phyloP scores from a whole-genome alignment of 2,113 vertebrate species.

The Aythya baeri region DNA sequence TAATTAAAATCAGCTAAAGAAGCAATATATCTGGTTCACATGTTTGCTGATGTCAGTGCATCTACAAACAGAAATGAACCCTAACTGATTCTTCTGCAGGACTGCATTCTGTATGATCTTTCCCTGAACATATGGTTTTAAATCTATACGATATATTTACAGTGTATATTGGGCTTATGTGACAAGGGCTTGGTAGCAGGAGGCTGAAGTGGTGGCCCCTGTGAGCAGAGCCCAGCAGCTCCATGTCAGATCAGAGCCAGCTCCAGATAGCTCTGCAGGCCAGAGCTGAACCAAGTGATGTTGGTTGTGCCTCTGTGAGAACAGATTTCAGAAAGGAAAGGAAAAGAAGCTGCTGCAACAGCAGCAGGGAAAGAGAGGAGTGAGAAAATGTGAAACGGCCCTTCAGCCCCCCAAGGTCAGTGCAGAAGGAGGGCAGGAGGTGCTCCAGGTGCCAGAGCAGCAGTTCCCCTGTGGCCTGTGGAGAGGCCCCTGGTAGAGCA shows the following conservation, averaged over 20 bases:
- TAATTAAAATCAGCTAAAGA: background rate
- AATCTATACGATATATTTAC: background rate
- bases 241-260: background rate
- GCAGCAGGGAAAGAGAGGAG: background rate
- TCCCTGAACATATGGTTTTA: background rate
- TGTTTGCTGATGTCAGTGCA: background rate
- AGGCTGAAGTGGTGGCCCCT: background rate
- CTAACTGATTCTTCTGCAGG: background rate
- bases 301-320: background rate
- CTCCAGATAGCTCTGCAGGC: background rate
- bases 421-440: no score
- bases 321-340: background rate
- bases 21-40: background rate
- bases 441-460: no score
- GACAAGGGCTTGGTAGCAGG: background rate
- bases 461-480: no score
- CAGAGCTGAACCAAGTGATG: background rate
- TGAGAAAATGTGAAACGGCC: background rate
- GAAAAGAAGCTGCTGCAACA: background rate
- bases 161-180: background rate
- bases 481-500: no score
- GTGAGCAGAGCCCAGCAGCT: background rate
- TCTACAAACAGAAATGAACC: background rate
- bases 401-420: no score
- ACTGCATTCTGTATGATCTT: background rate